Conservation (phyloP, 2,797 vertebrate species). For the Anguilla anguilla region DNA sequence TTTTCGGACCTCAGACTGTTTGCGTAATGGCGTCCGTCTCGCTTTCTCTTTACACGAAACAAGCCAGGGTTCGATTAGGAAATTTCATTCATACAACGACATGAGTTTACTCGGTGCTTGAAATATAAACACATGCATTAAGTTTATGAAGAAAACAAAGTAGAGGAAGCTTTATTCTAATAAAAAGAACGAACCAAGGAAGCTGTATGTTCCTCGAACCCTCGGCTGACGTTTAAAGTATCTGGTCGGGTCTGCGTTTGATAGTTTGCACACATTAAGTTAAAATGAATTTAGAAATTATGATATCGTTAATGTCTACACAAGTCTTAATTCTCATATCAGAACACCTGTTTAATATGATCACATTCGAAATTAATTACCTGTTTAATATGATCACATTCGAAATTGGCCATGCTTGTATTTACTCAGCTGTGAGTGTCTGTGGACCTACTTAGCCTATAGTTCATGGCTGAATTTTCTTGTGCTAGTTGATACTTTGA, state of each 20-base stretch:
- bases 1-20: slow-evolving; percentile 72
- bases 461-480: neutral
- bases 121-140: slow-evolving; percentile 15
- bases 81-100: slow-evolving; percentile 1
- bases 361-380: neutral
- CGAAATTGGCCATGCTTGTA: neutral
- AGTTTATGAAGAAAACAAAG: slow-evolving; percentile 31
- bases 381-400: neutral
- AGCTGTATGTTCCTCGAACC: slow-evolving; percentile 51
- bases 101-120: neutral
- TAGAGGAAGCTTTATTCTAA: neutral
- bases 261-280: neutral
- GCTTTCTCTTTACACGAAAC: slow-evolving; percentile 42
- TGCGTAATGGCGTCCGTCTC: slow-evolving; percentile 79
- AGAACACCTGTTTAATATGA: neutral
- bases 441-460: neutral
- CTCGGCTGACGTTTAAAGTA: slow-evolving; percentile 36
- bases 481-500: neutral
- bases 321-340: neutral
- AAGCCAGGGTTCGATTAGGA: slow-evolving; percentile 18
- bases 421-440: neutral
- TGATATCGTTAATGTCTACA: neutral
- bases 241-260: slow-evolving; percentile 28
- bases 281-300: neutral
- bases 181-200: slow-evolving; percentile 26